These are phyloP conservation scores for Pithys albifrons DNA, from an alignment of 2,113 vertebrate genomes.

Conservation along the genomic window DNA sequence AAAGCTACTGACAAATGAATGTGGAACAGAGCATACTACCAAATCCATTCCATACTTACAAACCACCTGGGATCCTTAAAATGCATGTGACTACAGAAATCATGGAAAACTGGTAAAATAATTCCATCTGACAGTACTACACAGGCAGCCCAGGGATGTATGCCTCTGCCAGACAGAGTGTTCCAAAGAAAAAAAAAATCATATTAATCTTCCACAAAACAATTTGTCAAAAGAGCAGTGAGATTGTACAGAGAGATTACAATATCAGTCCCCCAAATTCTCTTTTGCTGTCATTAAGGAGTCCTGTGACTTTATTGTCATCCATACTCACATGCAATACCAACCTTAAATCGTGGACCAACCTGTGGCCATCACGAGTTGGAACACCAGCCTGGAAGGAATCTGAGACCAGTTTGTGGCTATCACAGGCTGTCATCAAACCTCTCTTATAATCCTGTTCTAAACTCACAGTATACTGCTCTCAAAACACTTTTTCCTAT, in stretches of 20 bases:
- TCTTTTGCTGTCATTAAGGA: neutral
- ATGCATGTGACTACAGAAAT: neutral
- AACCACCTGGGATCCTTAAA: neutral
- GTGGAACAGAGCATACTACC: neutral
- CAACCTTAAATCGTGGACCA: neutral
- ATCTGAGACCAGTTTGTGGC: neutral
- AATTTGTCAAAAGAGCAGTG: neutral
- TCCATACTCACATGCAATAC: neutral
- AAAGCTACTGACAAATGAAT: neutral
- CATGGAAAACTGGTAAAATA: neutral
- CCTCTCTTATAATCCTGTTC: neutral
- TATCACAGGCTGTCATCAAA: neutral
- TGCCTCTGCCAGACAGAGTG: neutral
- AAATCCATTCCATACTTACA: neutral
- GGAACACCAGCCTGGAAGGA: neutral
- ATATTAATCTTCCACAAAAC: neutral
- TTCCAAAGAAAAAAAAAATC: neutral
- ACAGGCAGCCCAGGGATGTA: neutral
- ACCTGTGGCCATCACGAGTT: neutral
- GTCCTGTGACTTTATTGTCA: neutral
- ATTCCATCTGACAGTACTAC: neutral
- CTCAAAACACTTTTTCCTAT: neutral
- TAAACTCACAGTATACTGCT: neutral
- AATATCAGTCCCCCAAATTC: neutral
- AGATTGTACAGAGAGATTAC: conserved; percentile 30